Conservation (phyloP, 2,888 invertebrate genomes). For the Cistogaster globosa region DNA sequence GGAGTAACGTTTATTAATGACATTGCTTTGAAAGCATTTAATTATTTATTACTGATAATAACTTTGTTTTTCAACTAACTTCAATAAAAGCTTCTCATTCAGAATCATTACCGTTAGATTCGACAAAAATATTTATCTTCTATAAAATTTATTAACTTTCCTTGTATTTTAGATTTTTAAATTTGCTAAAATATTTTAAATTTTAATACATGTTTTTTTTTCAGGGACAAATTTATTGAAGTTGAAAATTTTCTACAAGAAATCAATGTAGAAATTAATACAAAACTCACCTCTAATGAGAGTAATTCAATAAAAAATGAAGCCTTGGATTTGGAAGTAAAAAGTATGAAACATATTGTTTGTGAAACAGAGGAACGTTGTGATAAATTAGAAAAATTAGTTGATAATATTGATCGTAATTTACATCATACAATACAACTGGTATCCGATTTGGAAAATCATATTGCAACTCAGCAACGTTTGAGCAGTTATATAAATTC, state of each 20-base stretch:
- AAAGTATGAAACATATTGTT: constrained; percentile 84
- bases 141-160: no score
- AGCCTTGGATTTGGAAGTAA: constrained; percentile 83
- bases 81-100: no score
- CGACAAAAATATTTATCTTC: no score
- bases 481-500: constrained; percentile 80
- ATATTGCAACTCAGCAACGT: constrained; percentile 80
- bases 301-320: constrained; percentile 83
- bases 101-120: no score
- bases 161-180: no score
- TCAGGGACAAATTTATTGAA: constrained; percentile 78
- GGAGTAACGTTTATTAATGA: no score
- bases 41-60: no score
- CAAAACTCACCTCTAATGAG: constrained; percentile 75
- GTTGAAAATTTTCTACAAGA: constrained; percentile 78
- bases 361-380: constrained; percentile 84
- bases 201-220: background rate
- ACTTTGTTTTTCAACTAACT: no score
- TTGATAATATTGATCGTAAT: constrained; percentile 81
- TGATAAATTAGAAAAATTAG: constrained; percentile 83
- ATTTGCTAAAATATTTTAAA: no score
- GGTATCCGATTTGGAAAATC: constrained; percentile 83
- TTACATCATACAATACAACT: constrained; percentile 83
- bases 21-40: no score
- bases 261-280: constrained; percentile 78